Base-by-base conservation (phyloP, 2,113 vertebrate species). In the Vanacampus margaritifer region DNA sequence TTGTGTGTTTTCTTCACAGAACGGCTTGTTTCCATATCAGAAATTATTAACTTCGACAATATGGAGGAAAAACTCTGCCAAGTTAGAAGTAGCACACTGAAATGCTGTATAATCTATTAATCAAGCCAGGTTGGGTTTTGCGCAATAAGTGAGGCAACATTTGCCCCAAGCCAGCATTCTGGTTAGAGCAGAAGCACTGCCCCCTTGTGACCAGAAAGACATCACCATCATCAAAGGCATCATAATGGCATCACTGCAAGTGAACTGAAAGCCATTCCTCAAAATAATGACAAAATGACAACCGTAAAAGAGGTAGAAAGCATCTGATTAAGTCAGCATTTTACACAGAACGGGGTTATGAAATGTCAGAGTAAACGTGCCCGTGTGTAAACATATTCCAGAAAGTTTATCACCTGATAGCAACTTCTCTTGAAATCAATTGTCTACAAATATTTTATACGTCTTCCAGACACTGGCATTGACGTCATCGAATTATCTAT, bases 191-290 rank as follows among this genome's bases (percentile, higher is more conserved):
- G 68, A 64, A 73, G 79, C 68, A 84, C 79, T 82, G 75, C 89
- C 89, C 75, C 86, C 64, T 32, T 80, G 89, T 90, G 91, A 86
- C 72, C 69, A 70, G 23, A 69, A 59, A 48, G 17, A 50, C 70
- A 66, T n/a, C n/a, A n/a, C n/a, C n/a, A n/a, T n/a, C n/a, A n/a
- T n/a, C n/a, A n/a, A n/a, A n/a, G n/a, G n/a, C 85, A 36, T 16
- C 1, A 64, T 62, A 11, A 26, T 58, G n/a, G 36, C 46, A 48
- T 39, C 48, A 58, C 57, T 36, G 51, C 13, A 26, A 14, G 1
- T 14, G 5, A 3, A 7, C 5, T 41, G n/a, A 43, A 24, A 62
- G 1, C 9, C 4, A 37, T 37, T 59, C 4, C 3, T 39, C 12
- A 12, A 59, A 61, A 41, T 3, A 36, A 43, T 26, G n/a, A n/a